These are phyloP conservation scores for Tuberolachnus salignus DNA, from an alignment of 2,888 invertebrate genomes.

Conservation along the genomic window DNA sequence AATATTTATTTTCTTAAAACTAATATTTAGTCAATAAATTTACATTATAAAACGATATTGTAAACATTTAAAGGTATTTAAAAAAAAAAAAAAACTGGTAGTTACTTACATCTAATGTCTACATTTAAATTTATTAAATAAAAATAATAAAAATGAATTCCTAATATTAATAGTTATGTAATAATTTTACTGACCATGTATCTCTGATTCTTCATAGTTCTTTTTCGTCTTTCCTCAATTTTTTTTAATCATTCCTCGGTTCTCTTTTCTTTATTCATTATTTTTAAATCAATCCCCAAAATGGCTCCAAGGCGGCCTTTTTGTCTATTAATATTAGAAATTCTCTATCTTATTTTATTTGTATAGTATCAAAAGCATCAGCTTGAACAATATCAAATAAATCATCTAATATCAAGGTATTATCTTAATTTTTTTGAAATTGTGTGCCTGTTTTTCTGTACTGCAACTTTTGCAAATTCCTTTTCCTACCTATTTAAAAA, in stretches of 20 bases:
- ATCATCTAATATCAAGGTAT: background rate
- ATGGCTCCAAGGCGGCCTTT: background rate
- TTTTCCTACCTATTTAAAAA: too few species aligned
- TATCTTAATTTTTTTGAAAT: background rate
- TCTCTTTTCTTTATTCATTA: background rate
- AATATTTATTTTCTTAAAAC: too few species aligned
- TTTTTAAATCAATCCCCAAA: slow-evolving; percentile 4
- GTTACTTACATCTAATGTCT: too few species aligned
- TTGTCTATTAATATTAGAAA: too few species aligned
- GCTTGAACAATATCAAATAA: background rate
- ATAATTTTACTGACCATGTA: background rate
- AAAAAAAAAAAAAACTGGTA: too few species aligned
- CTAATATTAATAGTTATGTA: background rate
- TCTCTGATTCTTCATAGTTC: background rate
- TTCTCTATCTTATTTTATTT: background rate
- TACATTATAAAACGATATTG: too few species aligned
- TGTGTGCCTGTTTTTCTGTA: too few species aligned
- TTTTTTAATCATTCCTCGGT: background rate
- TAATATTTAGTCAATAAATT: too few species aligned
- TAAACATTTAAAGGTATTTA: too few species aligned
- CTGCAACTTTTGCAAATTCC: too few species aligned
- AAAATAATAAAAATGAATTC: background rate
- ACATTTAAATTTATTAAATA: too few species aligned
- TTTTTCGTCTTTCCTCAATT: background rate
- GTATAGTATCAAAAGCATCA: slow-evolving; percentile 6